Evolutionary conservation across 2,797 vertebrate genomes (phyloP), one percentile per base, ranked within the genome.

Genomic region (Acanthopagrus latus): DNA sequence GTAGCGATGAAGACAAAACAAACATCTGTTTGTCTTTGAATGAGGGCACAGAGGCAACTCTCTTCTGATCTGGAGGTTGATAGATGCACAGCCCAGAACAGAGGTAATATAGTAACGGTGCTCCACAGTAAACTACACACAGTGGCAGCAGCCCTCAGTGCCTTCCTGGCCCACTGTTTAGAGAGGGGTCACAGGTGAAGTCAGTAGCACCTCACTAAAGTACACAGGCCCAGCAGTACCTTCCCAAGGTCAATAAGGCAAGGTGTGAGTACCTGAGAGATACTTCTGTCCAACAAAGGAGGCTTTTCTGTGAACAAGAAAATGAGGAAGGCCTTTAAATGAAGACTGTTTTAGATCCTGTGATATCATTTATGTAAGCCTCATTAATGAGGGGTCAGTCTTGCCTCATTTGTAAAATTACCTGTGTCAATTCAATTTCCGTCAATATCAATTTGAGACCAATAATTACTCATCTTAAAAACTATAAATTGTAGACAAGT

Each of bases 141-240:
- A 62, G 74, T 54, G 74, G 81, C 67, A 65, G 67, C 5, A 55
- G 67, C 63, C 62, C 71, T 78, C 80, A 57, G 76, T 73, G 64
- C 43, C 65, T 60, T 51, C 20, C 74, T 83, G 79, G 81, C 71
- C 79, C 62, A 5, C 33, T 83, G 82, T 86, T 86, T 82, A 59
- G 75, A 83, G 64, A 75, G 38, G 63, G 72, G 69, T 79, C 83
- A 64, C 76, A 68, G 85, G 75, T 79, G 81, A 86, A 73, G 74
- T 76, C 74, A 64, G 68, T n/a, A 66, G 77, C 71, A 73, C 54
- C 75, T 59, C 52, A 70, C 64, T 72, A 80, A 84, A 85, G 88
- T 70, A 82, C 82, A 83, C 78, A 83, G 62, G 66, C 54, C 29
- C 33, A 55, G 57, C 10, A 72, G 80, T 57, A 33, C 23, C 50